Percentiles rank a stretch among this genome's conserved stretches.
Evolutionary conservation across 1,140 invertebrate genomes (phyloP).

Genomic region (Bombus superbus): DNA sequence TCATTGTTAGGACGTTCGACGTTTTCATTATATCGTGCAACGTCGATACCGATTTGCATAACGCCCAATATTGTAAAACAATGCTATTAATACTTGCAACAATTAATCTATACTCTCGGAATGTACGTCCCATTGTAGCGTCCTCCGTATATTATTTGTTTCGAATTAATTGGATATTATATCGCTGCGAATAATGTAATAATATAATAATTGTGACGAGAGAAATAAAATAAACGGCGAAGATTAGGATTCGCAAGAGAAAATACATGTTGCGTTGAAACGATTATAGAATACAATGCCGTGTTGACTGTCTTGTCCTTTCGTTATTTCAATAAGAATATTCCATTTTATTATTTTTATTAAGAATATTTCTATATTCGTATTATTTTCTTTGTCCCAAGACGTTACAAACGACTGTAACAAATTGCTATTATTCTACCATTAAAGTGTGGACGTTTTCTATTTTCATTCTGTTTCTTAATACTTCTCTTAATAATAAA

Average conservation of each 20-base stretch:
- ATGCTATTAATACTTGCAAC: conserved; percentile 6
- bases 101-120: neutral
- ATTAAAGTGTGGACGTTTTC: neutral
- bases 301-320: neutral
- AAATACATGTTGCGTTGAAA: neutral
- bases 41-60: too few species aligned
- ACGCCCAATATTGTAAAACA: neutral
- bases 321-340: too few species aligned
- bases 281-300: neutral
- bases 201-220: neutral
- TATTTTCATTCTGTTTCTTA: neutral
- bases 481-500: neutral
- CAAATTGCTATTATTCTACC: neutral
- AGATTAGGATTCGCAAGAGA: neutral
- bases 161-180: neutral
- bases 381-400: neutral
- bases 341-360: too few species aligned
- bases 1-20: neutral
- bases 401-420: neutral
- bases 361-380: neutral
- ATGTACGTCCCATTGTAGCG: neutral
- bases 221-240: neutral
- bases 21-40: neutral
- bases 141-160: neutral
- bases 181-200: neutral